These are phyloP conservation scores for Gobio occitaniae DNA, from an alignment of 2,797 vertebrate species.

Conservation along the genomic window DNA sequence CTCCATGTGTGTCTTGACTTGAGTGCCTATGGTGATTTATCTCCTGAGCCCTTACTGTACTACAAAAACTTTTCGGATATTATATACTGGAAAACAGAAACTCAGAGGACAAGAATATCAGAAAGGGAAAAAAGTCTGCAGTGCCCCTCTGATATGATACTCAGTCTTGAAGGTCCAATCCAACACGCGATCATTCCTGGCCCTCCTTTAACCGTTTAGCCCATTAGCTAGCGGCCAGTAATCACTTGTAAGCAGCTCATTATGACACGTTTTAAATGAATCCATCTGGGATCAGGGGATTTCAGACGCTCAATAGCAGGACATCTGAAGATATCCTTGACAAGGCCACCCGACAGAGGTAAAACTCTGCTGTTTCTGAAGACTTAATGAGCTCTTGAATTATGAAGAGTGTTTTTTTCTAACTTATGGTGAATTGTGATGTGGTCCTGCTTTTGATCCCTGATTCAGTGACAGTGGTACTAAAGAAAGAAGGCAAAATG, in stretches of 20 bases:
- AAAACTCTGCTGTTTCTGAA: conserved; percentile 53
- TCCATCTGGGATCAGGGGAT: conserved; percentile 69
- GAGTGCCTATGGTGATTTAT: background rate
- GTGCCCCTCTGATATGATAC: conserved; percentile 51
- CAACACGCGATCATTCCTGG: conserved; percentile 60
- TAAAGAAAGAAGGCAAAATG: background rate
- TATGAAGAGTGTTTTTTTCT: conserved; percentile 18
- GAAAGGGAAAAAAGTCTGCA: background rate
- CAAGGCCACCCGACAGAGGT: conserved; percentile 60
- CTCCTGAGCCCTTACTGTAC: background rate
- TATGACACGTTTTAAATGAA: conserved; percentile 70
- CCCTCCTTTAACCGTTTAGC: conserved; percentile 63
- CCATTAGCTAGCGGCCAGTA: conserved; percentile 69
- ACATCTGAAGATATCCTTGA: conserved; percentile 71
- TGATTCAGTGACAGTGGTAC: background rate
- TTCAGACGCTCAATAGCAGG: conserved; percentile 65
- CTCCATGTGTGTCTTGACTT: background rate
- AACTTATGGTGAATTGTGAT: background rate
- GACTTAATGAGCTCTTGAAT: conserved; percentile 61
- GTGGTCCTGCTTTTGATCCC: conserved; percentile 18
- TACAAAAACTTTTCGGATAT: background rate
- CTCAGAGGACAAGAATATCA: background rate
- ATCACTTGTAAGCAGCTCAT: conserved; percentile 70
- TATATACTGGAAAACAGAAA: background rate
- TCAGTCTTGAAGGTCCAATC: conserved; percentile 54